Base-by-base conservation (phyloP, 2,888 invertebrate genomes). In the Limnephilus rhombicus region DNA sequence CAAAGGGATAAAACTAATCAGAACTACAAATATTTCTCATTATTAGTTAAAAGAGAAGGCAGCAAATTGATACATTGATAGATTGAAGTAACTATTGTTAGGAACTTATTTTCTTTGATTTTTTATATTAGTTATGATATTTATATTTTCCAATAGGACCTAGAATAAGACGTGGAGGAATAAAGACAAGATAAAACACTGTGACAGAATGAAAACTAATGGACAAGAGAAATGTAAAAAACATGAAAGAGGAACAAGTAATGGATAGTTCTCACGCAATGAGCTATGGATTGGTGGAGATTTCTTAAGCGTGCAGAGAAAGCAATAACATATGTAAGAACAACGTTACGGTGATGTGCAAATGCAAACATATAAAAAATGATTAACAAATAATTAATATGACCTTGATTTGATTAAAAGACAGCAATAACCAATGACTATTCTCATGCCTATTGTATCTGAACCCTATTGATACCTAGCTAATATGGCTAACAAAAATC, bases 281-380 rank as follows among this genome's bases (percentile, higher is more conserved):
- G 68, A 41, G 53, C 18, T 37, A 85, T 85, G 85, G 15, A 31
- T 7, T 41, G 85, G 15, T 34, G 41, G 34, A 85, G 82, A 82
- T 2, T 68, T 53, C 49, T 53, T 53, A 92, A 92, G 92, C 92
- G 92, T 92, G 92, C 92, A 89, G 53, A 86, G n/a, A 41, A 82
- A 91, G 91, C 88, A 80, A 91, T 34, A 15, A 53, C 11, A 18
- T 91, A 18, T 87, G 41, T 29, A 90, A 90, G 80, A 85, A 49
- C 81, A 92, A 90, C 86, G 85, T 90, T 83, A 82, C 89, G 91
- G 90, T 91, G 82, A 89, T 93, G 93, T 93, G 93, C 92, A 93
- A 93, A 93, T 93, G 93, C 93, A 93, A 93, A 93, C 92, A 81
- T 90, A n/a, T 13, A 83, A 18, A 68, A 68, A 80, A 24, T n/a